Percentiles rank a stretch among this genome's conserved stretches.
phyloP scores from a whole-genome alignment of 2,888 invertebrate species.

The Tachina lurida region DNA sequence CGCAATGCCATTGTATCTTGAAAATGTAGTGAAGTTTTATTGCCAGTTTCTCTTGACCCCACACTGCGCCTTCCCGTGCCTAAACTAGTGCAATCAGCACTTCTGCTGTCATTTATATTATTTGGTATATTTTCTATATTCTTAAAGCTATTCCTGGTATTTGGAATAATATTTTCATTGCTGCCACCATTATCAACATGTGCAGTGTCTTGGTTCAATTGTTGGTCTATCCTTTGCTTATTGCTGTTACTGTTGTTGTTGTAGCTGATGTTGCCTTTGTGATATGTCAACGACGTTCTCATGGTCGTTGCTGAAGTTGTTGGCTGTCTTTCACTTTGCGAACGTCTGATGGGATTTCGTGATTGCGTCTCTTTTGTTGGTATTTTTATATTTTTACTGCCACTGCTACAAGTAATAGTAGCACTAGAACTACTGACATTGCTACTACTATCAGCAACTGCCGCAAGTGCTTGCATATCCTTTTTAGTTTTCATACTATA shows the following conservation, averaged over 20 bases:
- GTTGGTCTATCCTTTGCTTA: slow-evolving; percentile 40
- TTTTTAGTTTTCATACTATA: slow-evolving; percentile 61
- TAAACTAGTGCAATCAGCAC: slow-evolving; percentile 47
- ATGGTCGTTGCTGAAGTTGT: slow-evolving; percentile 61
- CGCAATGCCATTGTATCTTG: slow-evolving; percentile 93
- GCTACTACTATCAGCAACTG: slow-evolving; percentile 72
- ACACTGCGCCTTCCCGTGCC: background rate
- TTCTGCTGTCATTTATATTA: slow-evolving; percentile 74
- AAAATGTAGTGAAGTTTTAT: slow-evolving; percentile 81
- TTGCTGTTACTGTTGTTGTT: slow-evolving; percentile 45
- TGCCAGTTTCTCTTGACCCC: slow-evolving; percentile 7
- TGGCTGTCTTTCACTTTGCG: slow-evolving; percentile 80
- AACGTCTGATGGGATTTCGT: slow-evolving; percentile 82
- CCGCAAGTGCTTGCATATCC: slow-evolving; percentile 73
- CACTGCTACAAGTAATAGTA: slow-evolving; percentile 70
- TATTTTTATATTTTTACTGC: slow-evolving; percentile 59
- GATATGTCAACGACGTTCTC: slow-evolving; percentile 54
- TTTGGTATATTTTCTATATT: slow-evolving; percentile 57
- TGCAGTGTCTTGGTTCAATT: slow-evolving; percentile 43
- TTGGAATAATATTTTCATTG: slow-evolving; percentile 63
- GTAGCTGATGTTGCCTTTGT: slow-evolving; percentile 55
- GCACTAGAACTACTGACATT: slow-evolving; percentile 32
- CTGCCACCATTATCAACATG: slow-evolving; percentile 48
- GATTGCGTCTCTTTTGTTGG: slow-evolving; percentile 78
- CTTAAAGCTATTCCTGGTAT: slow-evolving; percentile 64